Evolutionary conservation across 2,888 invertebrate species (phyloP), one percentile per base, ranked within the genome.

Genomic region (Lordiphosa fenestrarum): DNA sequence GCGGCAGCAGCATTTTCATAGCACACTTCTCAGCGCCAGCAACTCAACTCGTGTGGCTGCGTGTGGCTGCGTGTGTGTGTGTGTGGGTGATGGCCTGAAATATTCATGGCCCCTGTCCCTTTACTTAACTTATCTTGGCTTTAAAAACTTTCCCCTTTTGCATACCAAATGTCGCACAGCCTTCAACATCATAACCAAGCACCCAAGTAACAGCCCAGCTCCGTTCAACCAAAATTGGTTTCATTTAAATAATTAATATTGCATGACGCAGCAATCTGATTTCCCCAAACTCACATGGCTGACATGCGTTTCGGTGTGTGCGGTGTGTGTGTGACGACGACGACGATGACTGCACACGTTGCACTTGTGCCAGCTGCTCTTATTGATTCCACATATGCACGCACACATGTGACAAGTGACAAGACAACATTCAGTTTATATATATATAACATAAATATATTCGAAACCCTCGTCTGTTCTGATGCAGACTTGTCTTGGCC

Each of bases 61-160:
- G 30, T 48, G 3, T 50, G 38, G 21, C 4, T 30, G 15, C 38
- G 35, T 19, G 9, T 33, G 23, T 19, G 12, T 15, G 47, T 53
- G 47, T 46, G 35, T 57, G 47, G 36, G 51, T 46, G 48, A 51
- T 54, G 41, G 57, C 44, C 50, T 80, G 64, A 72, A 84, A 81
- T 84, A 77, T 77, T 84, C 82, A 84, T 77, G 68, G 48, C 40
- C 37, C 54, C 64, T 53, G 55, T 49, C 35, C 19, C 15, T 42
- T 19, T 54, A 49, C 66, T 59, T 52, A 58, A 40, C 44, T 53
- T 35, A 39, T 44, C 37, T 53, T 58, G 59, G 59, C 57, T 57
- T 68, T 57, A 55, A 62, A 52, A 66, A 55, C 62, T 62, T 59
- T 38, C 41, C 40, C 15, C 25, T 38, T 13, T 50, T 68, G 69